Base-by-base conservation (phyloP, 1,140 invertebrate species). In the Hycleus cichorii region DNA sequence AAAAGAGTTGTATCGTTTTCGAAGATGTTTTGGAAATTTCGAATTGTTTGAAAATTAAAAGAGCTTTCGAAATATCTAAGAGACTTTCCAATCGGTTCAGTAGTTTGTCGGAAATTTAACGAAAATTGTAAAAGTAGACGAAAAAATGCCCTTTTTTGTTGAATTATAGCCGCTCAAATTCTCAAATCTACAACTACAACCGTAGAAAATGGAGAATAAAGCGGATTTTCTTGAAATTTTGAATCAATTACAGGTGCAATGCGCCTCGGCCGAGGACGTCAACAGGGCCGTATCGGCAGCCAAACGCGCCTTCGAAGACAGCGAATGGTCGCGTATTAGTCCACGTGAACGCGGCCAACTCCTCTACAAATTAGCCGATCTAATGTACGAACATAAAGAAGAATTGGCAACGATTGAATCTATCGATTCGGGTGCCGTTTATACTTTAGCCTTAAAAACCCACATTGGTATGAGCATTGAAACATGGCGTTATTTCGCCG, bases 391-490 rank as follows among this genome's bases (percentile, higher is more conserved):
- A 64, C 86, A 97, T 70, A 92, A 92, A 74, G 93, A 96, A 73
- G 94, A 97, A 69, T 76, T 97, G 62, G 94, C 94, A 0, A 96
- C 93, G 1, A 85, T 97, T 5, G 94, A 97, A 70, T 86, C 85
- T 0, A 80, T 97, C 4, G 95, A 97, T 72, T 94, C 92, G 0
- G 95, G 95, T 4, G 95, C 94, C 0, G 94, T 97, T 0, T 97
- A 97, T 72, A 97, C 95, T 0, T 76, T 97, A 25, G 94, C 95
- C 0, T 68, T 97, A 5, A 97, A 97, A 71, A 97, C 95, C 0
- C 95, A 95, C 70, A 75, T 95, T 5, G 92, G 92, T 24, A 95
- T 95, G 91, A 93, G 90, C 1, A 93, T 95, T 43, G 91, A 95
- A 64, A 92, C 90, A 0, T 95, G 90, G 90, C 76, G 89, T 8